A percentile compares a stretch with the other conserved stretches of the same genome.
Conservation (phyloP, 2,888 invertebrate species). For the Campoletis raptor region DNA sequence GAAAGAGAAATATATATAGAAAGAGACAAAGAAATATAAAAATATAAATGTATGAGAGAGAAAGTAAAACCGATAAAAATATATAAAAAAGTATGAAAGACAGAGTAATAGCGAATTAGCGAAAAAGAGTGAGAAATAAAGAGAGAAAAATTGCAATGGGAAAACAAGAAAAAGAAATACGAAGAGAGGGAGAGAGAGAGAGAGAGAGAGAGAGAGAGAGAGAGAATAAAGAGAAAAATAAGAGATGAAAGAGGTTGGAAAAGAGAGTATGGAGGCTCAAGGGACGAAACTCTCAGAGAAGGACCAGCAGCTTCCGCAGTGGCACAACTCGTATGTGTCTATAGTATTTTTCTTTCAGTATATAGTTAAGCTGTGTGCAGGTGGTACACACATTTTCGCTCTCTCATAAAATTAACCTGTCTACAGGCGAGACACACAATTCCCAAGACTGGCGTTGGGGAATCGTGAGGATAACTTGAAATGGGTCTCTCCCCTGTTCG, state of each 20-base stretch:
- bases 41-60: constrained; percentile 3
- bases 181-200: background rate
- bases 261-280: constrained; percentile 33
- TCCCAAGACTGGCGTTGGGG: constrained; percentile 62
- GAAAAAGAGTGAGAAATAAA: constrained; percentile 14
- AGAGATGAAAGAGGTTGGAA: background rate
- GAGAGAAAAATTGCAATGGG: background rate
- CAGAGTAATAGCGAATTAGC: constrained; percentile 5
- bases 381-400: constrained; percentile 65
- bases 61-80: constrained; percentile 16
- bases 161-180: constrained; percentile 19
- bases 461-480: constrained; percentile 63
- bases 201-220: too few species aligned
- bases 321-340: constrained; percentile 60
- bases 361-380: constrained; percentile 46
- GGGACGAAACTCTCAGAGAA: constrained; percentile 64
- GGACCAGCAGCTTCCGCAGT: constrained; percentile 46
- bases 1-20: constrained; percentile 13
- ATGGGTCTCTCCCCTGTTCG: constrained; percentile 39
- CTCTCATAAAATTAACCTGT: constrained; percentile 74
- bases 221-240: background rate
- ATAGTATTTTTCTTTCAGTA: constrained; percentile 17
- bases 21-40: background rate
- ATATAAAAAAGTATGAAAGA: background rate
- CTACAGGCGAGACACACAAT: constrained; percentile 71